Evolutionary conservation across 1,140 invertebrate genomes (phyloP).

Genomic region (Trichonephila clavipes): DNA sequence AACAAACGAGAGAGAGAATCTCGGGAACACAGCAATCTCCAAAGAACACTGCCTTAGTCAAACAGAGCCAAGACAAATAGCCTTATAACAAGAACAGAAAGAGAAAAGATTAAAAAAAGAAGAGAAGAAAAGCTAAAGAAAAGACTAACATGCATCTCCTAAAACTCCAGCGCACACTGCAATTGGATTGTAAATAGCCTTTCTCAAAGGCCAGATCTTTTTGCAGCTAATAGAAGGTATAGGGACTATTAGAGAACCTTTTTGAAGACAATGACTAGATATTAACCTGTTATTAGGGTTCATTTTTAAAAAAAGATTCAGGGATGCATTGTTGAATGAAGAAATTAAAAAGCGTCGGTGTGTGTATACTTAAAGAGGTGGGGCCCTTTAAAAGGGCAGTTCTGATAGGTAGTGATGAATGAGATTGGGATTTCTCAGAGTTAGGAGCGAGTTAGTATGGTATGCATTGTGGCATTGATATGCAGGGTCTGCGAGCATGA

Average conservation of each 20-base stretch:
- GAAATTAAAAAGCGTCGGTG: constrained; percentile 33
- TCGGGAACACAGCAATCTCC: neutral
- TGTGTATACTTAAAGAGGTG: constrained; percentile 23
- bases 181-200: constrained; percentile 35
- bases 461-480: neutral
- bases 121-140: neutral
- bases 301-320: constrained; percentile 8
- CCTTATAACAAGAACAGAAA: constrained; percentile 25
- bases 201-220: neutral
- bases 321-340: constrained; percentile 31
- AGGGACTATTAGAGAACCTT: neutral
- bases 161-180: neutral
- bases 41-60: constrained; percentile 20
- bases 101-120: neutral
- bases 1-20: neutral
- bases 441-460: neutral
- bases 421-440: neutral
- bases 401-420: neutral
- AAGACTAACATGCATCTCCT: neutral
- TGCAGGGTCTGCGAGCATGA: neutral
- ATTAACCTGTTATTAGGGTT: constrained; percentile 35
- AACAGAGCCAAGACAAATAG: constrained; percentile 30
- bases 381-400: constrained; percentile 6
- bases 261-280: constrained; percentile 22
- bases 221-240: constrained; percentile 4